phyloP scores from a whole-genome alignment of 2,888 invertebrate species.

The Mythimna vitellina region DNA sequence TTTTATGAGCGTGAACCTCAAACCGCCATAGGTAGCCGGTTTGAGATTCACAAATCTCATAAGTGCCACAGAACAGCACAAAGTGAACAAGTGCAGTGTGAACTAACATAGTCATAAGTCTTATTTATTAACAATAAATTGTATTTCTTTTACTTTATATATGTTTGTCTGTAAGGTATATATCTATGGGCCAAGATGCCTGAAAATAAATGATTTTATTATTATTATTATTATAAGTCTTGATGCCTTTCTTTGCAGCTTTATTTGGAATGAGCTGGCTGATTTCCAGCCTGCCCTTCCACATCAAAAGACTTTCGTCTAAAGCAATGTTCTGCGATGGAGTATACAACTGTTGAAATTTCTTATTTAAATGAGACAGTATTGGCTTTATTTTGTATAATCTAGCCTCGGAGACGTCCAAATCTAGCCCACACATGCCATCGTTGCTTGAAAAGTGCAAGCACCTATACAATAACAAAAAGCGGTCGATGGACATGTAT shows the following conservation, averaged over 20 bases:
- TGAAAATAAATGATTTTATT: too few species aligned
- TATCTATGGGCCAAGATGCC: too few species aligned
- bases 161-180: too few species aligned
- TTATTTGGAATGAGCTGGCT: constrained; percentile 6
- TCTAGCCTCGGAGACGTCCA: background rate
- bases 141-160: too few species aligned
- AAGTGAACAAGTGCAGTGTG: too few species aligned
- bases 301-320: background rate
- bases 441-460: background rate
- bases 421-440: background rate
- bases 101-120: too few species aligned
- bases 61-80: too few species aligned
- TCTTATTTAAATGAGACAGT: background rate
- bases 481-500: background rate
- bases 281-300: constrained; percentile 1
- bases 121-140: too few species aligned
- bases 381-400: background rate
- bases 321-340: background rate
- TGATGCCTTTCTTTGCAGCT: background rate
- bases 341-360: background rate
- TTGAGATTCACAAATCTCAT: background rate
- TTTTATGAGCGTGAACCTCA: constrained; percentile 20
- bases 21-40: background rate
- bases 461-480: background rate
- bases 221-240: too few species aligned